Conservation (phyloP, 2,113 vertebrate species). For the Carlito syrichta region DNA sequence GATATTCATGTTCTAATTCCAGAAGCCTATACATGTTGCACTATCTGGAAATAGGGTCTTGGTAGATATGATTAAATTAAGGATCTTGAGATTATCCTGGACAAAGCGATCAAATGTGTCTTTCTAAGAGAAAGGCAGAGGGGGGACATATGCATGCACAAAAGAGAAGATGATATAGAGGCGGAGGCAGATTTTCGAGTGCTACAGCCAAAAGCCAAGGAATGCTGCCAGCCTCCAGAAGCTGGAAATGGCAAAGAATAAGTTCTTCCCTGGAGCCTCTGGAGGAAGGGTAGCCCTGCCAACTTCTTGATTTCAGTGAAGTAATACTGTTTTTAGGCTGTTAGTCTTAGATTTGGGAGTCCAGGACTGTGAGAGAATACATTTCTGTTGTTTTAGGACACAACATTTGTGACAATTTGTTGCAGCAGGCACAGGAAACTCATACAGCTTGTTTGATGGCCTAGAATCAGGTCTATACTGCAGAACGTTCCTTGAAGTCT, state of each 20-base stretch:
- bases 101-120: accelerated
- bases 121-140: not conserved
- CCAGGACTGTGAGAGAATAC: not conserved
- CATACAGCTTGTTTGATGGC: not conserved
- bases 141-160: not conserved
- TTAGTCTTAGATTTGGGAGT: not conserved
- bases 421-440: not conserved
- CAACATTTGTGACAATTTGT: not conserved
- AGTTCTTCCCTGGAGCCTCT: not conserved
- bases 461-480: too few species aligned
- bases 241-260: not conserved
- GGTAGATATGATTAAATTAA: not conserved
- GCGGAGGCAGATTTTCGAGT: not conserved
- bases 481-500: not conserved
- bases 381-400: not conserved
- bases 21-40: not conserved
- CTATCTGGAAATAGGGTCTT: not conserved
- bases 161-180: not conserved
- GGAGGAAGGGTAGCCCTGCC: not conserved
- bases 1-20: not conserved
- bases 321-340: not conserved
- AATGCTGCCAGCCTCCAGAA: too few species aligned
- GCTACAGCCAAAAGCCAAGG: not conserved
- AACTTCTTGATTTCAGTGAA: not conserved
- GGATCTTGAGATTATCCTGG: not conserved